These are phyloP conservation scores for Altica lythri DNA, from an alignment of 2,888 invertebrate genomes.

Conservation along the genomic window DNA sequence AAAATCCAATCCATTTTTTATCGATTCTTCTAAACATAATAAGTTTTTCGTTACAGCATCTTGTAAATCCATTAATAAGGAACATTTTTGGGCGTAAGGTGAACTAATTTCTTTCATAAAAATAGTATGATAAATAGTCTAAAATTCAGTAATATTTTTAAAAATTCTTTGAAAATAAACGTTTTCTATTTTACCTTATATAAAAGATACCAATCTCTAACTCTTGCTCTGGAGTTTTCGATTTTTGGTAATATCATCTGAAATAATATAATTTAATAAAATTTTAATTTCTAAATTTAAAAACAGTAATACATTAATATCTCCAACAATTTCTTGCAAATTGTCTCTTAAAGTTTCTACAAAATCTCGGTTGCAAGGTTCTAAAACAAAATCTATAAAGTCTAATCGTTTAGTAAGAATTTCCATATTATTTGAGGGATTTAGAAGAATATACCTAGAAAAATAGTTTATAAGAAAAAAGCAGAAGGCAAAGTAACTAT, in stretches of 20 bases:
- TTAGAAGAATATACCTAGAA: conserved; percentile 69
- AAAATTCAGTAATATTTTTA: conserved; percentile 44
- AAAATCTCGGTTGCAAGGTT: conserved; percentile 65
- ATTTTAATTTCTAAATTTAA: too few species aligned
- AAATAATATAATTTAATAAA: too few species aligned
- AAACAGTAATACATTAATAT: too few species aligned
- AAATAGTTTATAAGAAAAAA: not conserved
- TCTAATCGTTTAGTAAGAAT: conserved; percentile 69
- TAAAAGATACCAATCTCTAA: conserved; percentile 71
- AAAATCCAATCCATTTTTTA: conserved; percentile 75
- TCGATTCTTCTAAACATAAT: conserved; percentile 67
- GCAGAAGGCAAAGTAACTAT: not conserved
- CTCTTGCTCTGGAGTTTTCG: conserved; percentile 65
- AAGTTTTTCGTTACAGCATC: conserved; percentile 61
- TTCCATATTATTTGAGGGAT: conserved; percentile 68
- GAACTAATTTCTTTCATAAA: conserved; percentile 70
- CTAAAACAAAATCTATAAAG: conserved; percentile 70
- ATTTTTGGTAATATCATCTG: conserved; percentile 69
- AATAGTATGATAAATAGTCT: conserved; percentile 73
- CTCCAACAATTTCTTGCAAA: conserved; percentile 65
- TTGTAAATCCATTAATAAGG: conserved; percentile 61
- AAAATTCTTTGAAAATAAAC: not conserved
- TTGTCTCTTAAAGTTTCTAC: conserved; percentile 67
- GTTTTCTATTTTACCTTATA: conserved; percentile 64
- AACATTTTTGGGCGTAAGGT: conserved; percentile 57